Conservation (phyloP, 2,113 vertebrate species). For the Aegithalos caudatus region DNA sequence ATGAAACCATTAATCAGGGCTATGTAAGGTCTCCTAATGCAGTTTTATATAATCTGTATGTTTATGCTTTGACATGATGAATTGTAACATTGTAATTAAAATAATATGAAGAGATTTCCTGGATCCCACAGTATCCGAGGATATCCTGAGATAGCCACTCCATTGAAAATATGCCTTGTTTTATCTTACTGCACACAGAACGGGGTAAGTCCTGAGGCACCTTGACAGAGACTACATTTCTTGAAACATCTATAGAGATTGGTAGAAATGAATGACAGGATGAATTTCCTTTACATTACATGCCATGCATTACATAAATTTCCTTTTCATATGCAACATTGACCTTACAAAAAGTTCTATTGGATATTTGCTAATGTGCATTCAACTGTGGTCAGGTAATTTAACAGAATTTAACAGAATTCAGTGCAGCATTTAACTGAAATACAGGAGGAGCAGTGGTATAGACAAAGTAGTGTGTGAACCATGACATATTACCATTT, state of each 20-base stretch:
- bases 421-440: background rate
- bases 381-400: background rate
- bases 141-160: background rate
- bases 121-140: background rate
- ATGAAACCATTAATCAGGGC: constrained; percentile 56
- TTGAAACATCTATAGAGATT: background rate
- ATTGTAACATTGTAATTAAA: constrained; percentile 17
- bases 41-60: constrained; percentile 45
- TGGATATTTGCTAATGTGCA: background rate
- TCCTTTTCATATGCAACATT: background rate
- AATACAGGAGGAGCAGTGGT: background rate
- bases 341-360: background rate
- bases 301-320: background rate
- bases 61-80: constrained; percentile 33
- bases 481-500: background rate
- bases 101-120: constrained; percentile 35
- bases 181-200: background rate
- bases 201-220: background rate
- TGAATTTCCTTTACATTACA: background rate
- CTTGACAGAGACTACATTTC: background rate
- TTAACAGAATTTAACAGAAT: background rate
- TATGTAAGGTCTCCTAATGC: constrained; percentile 53
- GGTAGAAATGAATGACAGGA: background rate
- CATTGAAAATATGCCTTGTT: background rate
- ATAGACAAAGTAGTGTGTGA: background rate